Conservation (phyloP, 2,113 vertebrate species). For the Pterocles gutturalis region DNA sequence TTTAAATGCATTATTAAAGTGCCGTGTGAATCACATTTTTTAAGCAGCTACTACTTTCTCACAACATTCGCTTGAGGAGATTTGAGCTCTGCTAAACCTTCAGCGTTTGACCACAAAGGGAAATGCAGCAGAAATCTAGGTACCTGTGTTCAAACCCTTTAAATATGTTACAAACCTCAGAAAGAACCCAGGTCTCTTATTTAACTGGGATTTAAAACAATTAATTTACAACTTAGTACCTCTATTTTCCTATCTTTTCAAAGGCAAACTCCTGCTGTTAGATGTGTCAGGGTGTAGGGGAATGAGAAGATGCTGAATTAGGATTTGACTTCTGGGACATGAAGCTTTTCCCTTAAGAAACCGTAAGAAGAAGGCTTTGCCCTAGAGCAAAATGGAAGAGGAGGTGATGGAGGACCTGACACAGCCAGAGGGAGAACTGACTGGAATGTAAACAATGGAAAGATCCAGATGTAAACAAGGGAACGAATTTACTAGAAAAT, state of each 20-base stretch:
- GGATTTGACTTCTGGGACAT: no score
- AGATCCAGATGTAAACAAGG: no score
- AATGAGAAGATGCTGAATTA: no score
- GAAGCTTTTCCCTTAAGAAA: no score
- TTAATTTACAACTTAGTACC: not conserved
- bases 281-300: not conserved
- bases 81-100: not conserved
- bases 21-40: not conserved
- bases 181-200: not conserved
- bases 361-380: no score
- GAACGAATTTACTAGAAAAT: no score
- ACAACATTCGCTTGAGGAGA: not conserved
- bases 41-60: not conserved
- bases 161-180: not conserved
- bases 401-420: no score
- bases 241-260: not conserved
- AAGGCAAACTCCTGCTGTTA: not conserved
- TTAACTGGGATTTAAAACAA: not conserved
- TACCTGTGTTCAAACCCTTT: not conserved
- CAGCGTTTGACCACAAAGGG: not conserved
- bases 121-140: not conserved
- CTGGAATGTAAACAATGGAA: no score
- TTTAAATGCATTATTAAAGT: not conserved
- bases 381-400: no score
- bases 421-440: no score